Base-by-base conservation (phyloP, 2,888 invertebrate species). In the Mamestra brassicae region DNA sequence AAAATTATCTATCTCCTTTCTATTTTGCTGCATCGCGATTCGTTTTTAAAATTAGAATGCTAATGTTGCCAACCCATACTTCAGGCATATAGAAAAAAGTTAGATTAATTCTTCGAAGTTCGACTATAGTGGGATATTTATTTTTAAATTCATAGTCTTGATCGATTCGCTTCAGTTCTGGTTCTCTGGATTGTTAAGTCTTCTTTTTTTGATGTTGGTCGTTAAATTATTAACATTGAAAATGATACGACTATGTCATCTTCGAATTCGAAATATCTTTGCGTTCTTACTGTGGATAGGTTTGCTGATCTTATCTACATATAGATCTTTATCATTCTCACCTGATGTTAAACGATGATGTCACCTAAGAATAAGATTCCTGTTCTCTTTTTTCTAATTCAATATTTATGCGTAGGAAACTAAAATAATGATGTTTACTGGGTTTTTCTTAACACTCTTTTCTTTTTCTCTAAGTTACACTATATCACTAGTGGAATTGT, bases 41-140 rank as follows among this genome's bases (percentile, higher is more conserved):
- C 86, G 77, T 85, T 73, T 85, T 83, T 91, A 90, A 91, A 89
- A 83, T 90, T 90, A 89, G 89, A 82, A n/a, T 71, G 84, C 81
- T 90, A 89, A 84, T 88, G 90, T 91, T 93, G 93, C 93, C 92
- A 92, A 92, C 90, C 90, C 88, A 92, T 90, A 91, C 85, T 88
- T 88, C 80, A 85, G 85, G 72, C 81, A 58, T 78, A 85, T 75
- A 84, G 66, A 74, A 84, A 82, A 70, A 68, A 55, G 73, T 75
- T 38, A 78, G 55, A 74, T 79, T 74, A 66, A 66, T 85, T 85
- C 86, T 80, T 60, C 58, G 81, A 80, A 81, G 63, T 74, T 69
- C 62, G 60, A 64, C 71, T 74, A 64, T 71, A 72, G 72, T 68
- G 64, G 60, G 38, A 70, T 73, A 80, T 84, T 73, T 81, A 77